Evolutionary conservation across 2,888 invertebrate genomes (phyloP).

Genomic region (Drosophila cracens): DNA sequence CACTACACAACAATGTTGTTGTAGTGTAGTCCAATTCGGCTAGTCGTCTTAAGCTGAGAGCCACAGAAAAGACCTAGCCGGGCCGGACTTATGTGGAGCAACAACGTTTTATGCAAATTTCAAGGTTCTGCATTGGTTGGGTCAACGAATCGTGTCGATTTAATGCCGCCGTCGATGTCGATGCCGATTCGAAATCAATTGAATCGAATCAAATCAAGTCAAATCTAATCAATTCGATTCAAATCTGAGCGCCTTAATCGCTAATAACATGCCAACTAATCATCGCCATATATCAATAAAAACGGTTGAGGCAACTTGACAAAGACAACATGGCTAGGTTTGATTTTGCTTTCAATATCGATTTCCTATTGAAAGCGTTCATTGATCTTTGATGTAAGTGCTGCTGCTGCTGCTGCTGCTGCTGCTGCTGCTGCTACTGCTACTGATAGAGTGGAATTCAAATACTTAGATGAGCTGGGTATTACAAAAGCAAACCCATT

Average conservation of each 20-base stretch:
- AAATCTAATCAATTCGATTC: conserved; percentile 16
- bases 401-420: neutral
- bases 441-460: conserved; percentile 22
- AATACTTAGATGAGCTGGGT: conserved; percentile 28
- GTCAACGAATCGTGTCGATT: conserved; percentile 71
- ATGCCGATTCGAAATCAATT: conserved; percentile 43
- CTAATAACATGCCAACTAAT: conserved; percentile 62
- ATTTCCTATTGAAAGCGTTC: conserved; percentile 77
- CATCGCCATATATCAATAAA: conserved; percentile 46
- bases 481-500: conserved; percentile 35
- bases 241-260: conserved; percentile 47
- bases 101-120: conserved; percentile 72
- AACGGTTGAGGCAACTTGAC: conserved; percentile 33
- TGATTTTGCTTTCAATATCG: conserved; percentile 52
- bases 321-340: conserved; percentile 35
- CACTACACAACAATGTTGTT: neutral
- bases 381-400: conserved; percentile 64
- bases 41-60: conserved; percentile 1
- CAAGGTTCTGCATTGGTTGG: conserved; percentile 78
- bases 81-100: conserved; percentile 66
- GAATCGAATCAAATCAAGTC: conserved; percentile 27
- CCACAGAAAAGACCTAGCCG: conserved; percentile 36
- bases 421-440: conserved; percentile 5
- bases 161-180: conserved; percentile 38
- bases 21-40: conserved; percentile 19